Base-by-base conservation (phyloP, 2,113 vertebrate genomes). In the Heptranchias perlo region DNA sequence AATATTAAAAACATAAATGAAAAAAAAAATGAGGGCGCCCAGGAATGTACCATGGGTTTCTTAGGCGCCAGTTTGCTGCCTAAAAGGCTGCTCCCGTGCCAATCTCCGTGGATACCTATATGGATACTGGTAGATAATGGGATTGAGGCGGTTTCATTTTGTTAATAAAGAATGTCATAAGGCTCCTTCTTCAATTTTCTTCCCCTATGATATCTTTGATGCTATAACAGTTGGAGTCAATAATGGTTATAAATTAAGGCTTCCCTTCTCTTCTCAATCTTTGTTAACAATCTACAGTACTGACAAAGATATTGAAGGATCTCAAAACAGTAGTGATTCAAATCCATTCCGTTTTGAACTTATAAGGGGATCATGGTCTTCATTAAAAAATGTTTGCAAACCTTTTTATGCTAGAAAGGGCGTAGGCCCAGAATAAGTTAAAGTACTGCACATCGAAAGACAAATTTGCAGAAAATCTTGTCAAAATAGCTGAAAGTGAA, bases 1-100 rank as follows among this genome's bases (percentile, higher is more conserved):
- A 69, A 95, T 69, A 95, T 95, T 95, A 95, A 95, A 93, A 95
- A 67, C 94, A 95, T 95, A 69, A 95, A 95, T 95, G 94, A 95
- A 95, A 67, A 49, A 61, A 62, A 67, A 39, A 69, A 49, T 49
- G 44, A 95, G 47, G 47, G 69, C 73, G 94, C 65, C 65, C 65
- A 18, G 94, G 65, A 95, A 95, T 35, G 94, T 69, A 52, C 44
- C 44, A 69, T 69, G 65, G 47, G 65, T 69, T 54, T 89, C 86
- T 35, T 16, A 54, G 87, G 49, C 58, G 28, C 52, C 87, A 91
- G 49, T 91, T 95, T 95, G 94, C 65, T 69, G 94, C 94, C 65
- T 28, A 49, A 95, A 95, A 62, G 94, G 44, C 94, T 67, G 39
- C 52, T 95, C 1, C 16, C 31, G 23, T 95, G 64, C 93, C 49